These are phyloP conservation scores for Pegoplata infirma DNA, from an alignment of 2,888 invertebrate genomes.

Conservation along the genomic window DNA sequence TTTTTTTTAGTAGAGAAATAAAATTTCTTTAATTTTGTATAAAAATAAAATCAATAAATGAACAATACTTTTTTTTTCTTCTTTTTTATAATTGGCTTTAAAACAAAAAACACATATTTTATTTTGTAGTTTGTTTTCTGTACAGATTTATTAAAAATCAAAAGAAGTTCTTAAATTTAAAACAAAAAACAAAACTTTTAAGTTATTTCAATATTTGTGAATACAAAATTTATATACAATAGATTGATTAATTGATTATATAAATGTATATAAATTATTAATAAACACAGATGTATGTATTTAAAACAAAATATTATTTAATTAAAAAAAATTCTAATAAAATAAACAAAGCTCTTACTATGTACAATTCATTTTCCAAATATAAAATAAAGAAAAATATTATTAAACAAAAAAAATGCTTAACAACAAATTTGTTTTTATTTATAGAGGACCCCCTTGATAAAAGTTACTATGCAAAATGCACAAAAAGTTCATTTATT, in stretches of 20 bases:
- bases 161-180: background rate
- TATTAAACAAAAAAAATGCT: background rate
- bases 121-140: constrained; percentile 9
- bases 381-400: constrained; percentile 15
- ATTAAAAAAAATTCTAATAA: constrained; percentile 26
- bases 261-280: background rate
- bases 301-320: constrained; percentile 7
- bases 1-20: constrained; percentile 23
- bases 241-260: too few relatives aligned
- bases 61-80: constrained; percentile 15
- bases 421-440: background rate
- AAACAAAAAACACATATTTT: constrained; percentile 8
- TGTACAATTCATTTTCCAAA: constrained; percentile 52
- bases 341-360: constrained; percentile 30
- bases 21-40: constrained; percentile 34
- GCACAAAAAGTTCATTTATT: constrained; percentile 7
- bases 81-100: constrained; percentile 15
- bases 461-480: background rate
- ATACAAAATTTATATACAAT: background rate
- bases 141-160: constrained; percentile 25
- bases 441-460: background rate
- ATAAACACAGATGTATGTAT: constrained; percentile 1
- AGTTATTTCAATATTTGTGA: constrained; percentile 32
- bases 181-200: constrained; percentile 7
- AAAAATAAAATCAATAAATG: constrained; percentile 11